A percentile compares a stretch with the other conserved stretches of the same genome.
Conservation (phyloP, 2,797 vertebrate species). For the Danio tinwini region DNA sequence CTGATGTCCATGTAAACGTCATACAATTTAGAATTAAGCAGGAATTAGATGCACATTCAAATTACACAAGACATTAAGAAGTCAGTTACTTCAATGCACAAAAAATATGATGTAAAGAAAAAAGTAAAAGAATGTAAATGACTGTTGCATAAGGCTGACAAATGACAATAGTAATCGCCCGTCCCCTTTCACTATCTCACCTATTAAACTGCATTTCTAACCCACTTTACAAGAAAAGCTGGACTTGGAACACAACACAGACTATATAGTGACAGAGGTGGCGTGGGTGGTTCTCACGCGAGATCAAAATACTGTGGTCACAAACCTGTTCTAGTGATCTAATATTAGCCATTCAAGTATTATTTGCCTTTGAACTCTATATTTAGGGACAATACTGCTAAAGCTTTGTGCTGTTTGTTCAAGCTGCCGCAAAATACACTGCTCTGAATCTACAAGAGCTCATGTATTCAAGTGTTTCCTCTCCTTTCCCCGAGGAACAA, state of each 20-base stretch:
- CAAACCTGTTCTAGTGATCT: neutral
- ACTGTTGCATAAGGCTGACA: neutral
- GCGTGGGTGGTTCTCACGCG: neutral
- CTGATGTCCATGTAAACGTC: too few relatives aligned
- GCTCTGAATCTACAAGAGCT: slow-evolving; percentile 64
- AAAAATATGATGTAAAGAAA: neutral
- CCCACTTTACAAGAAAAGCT: slow-evolving; percentile 25
- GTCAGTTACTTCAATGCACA: too few relatives aligned
- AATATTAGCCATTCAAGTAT: neutral
- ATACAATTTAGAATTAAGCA: too few relatives aligned
- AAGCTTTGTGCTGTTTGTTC: slow-evolving; percentile 59
- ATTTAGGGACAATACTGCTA: slow-evolving; percentile 29
- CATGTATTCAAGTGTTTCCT: slow-evolving; percentile 34
- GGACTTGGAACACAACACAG: slow-evolving; percentile 12
- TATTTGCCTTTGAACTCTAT: slow-evolving; percentile 21
- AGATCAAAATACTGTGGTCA: neutral
- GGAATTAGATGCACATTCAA: too few relatives aligned
- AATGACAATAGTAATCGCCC: neutral
- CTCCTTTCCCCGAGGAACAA: slow-evolving; percentile 26
- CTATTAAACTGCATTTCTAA: slow-evolving; percentile 5
- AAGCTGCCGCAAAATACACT: slow-evolving; percentile 71
- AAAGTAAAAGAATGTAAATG: neutral
- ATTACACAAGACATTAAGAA: too few relatives aligned
- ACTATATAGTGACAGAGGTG: neutral
- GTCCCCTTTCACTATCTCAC: neutral